Conservation (phyloP, 2,888 invertebrate genomes). For the Lordiphosa andalusiaca region DNA sequence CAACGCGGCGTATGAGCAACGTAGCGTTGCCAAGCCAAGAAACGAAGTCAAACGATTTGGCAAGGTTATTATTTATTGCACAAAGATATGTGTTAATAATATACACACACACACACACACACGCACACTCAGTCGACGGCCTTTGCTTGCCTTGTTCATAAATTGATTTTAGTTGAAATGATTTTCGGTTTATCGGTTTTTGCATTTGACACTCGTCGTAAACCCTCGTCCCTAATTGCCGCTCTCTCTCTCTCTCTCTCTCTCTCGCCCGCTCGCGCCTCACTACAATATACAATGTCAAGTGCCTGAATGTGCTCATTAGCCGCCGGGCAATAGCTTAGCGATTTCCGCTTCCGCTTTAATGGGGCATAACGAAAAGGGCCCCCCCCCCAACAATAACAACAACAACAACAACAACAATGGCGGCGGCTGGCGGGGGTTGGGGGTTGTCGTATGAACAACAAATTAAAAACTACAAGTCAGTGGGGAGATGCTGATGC, state of each 20-base stretch:
- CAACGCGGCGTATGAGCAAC: slow-evolving; percentile 28
- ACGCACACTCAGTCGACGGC: slow-evolving; percentile 14
- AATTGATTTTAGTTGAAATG: slow-evolving; percentile 40
- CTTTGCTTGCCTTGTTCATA: slow-evolving; percentile 22
- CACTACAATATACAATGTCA: slow-evolving; percentile 42
- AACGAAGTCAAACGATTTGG: slow-evolving; percentile 61
- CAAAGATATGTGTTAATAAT: slow-evolving; percentile 62
- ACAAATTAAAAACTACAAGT: slow-evolving; percentile 10
- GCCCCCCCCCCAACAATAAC: not conserved
- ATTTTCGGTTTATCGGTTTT: slow-evolving; percentile 22
- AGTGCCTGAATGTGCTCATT: slow-evolving; percentile 44
- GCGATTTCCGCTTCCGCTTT: slow-evolving; percentile 54
- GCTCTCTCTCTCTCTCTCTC: not conserved
- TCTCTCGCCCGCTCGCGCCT: too few relatives aligned
- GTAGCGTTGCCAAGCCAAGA: slow-evolving; percentile 45
- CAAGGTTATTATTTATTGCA: slow-evolving; percentile 70
- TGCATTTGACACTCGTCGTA: slow-evolving; percentile 14
- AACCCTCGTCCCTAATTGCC: slow-evolving; percentile 3
- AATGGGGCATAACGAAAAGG: slow-evolving; percentile 15
- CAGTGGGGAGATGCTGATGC: slow-evolving; percentile 7
- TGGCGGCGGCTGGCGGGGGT: not conserved
- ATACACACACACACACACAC: slow-evolving; percentile 26
- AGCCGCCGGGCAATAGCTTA: slow-evolving; percentile 25
- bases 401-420: too few relatives aligned
- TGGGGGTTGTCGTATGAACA: too few relatives aligned